phyloP scores from a whole-genome alignment of 2,113 vertebrate species.

The Ictalurus punctatus region DNA sequence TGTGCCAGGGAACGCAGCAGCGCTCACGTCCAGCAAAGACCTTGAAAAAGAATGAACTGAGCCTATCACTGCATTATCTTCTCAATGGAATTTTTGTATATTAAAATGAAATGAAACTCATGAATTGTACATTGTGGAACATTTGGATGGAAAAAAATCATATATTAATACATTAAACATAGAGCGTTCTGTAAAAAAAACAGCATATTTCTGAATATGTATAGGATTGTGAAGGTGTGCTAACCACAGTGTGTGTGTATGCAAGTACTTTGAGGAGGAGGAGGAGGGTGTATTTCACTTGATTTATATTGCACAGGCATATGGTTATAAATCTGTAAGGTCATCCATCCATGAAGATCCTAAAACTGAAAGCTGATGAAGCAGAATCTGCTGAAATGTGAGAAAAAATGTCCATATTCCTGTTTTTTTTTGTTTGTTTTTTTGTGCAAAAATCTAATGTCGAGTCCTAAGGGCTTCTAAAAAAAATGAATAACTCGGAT shows the following conservation, averaged over 20 bases:
- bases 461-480: neutral
- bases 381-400: neutral
- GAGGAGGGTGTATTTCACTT: neutral
- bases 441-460: neutral
- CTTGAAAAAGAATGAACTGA: slow-evolving; percentile 44
- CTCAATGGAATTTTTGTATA: neutral
- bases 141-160: neutral
- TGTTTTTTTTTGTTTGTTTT: too few relatives aligned
- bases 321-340: neutral
- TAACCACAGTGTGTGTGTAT: neutral
- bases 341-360: neutral
- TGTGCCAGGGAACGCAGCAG: slow-evolving; percentile 45
- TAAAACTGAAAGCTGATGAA: slow-evolving; percentile 6
- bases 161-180: neutral
- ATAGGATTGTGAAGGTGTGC: neutral
- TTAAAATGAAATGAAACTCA: neutral
- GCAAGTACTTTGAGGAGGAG: neutral
- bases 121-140: neutral
- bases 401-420: neutral
- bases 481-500: neutral
- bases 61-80: neutral
- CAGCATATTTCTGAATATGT: neutral
- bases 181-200: neutral
- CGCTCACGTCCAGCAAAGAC: slow-evolving; percentile 48
- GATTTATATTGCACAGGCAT: slow-evolving; percentile 4